Base-by-base conservation (phyloP, 2,888 invertebrate genomes). In the Sarcophaga subvicina region DNA sequence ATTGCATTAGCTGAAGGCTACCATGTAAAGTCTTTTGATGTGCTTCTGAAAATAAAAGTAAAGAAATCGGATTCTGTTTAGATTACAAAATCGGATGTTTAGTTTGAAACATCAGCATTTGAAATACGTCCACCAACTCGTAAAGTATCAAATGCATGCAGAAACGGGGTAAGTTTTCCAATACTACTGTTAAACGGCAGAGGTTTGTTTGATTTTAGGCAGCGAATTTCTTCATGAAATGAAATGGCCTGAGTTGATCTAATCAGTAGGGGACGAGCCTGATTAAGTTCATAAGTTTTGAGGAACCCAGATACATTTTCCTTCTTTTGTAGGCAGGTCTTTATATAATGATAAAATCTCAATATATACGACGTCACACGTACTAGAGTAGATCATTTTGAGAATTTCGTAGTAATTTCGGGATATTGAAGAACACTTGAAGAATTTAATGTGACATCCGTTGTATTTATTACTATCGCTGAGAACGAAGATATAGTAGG, bases 301-400 rank as follows among this genome's bases (percentile, higher is more conserved):
- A 75, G 63, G 45, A 75, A 75, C 0, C 63, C 73, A 20, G 5
- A 22, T 45, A 47, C 47, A 47, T 20, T 37, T 60, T 60, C n/a
- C 17, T 22, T 49, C 10, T 64, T 64, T 20, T 72, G 54, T 10
- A 22, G 4, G 60, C 8, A 27, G 4, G 6, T 11, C 2, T 72
- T 72, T 5, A 75, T 20, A 64, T 63, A 66, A n/a, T 54, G 66
- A 22, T 14, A 25, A 60, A 79, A 71, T 70, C 71, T 47, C 14
- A 79, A 6, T 20, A 79, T 54, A 60, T 78, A 77, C 59, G 77
- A 67, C 37, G 62, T 59, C 49, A 76, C 59, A 25, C 49, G 69
- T 59, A 78, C 14, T 10, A 47, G 14, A 62, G 78, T 70, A 14
- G 70, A 69, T 49, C 27, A 62, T 20, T 62, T 78, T 49, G 71